Base-by-base conservation (phyloP, 2,888 invertebrate species). In the Euclidia mi region DNA sequence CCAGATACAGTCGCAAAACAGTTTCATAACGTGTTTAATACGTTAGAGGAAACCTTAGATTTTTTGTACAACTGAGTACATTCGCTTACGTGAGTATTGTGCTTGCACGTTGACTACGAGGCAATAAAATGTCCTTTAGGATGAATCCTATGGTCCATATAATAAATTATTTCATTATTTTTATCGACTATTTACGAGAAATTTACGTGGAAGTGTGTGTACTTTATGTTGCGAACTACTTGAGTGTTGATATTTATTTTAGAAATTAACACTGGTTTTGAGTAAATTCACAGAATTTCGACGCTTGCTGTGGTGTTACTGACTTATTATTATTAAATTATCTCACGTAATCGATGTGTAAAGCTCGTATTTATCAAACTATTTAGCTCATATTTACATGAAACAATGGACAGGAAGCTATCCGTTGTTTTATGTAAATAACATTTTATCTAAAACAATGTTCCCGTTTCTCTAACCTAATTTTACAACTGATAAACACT, bases 1-100 rank as follows among this genome's bases (percentile, higher is more conserved):
- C 7, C 3, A 9, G 25, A 50, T 48, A 58, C 52, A 51, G 66
- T 71, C 59, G 43, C 62, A 63, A 61, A 56, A 61, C 56, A 55
- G 59, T 67, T 78, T 69, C 65, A 71, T 78, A 78, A 70, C 43
- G 49, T 70, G 70, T 78, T 68, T 70, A 71, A 64, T 70, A 72
- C 44, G 66, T 58, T 59, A 60, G 52, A 66, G 56, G 53, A 44
- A 18, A 62, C 47, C 61, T 38, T 58, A 57, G 56, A n/a, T 41
- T 60, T 72, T 68, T 64, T 56, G 44, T 52, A 38, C 46, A 17
- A 52, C 44, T 55, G 52, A 48, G 46, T 56, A 69, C 55, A 71
- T 56, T 56, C 60, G 51, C 49, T 67, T 57, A 69, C 70, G 65
- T 71, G 63, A 60, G 51, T 60, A 70, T 59, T 56, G 66, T 66